Evolutionary conservation across 2,888 invertebrate genomes (phyloP).

Genomic region (Nematopogon swammerdamellus): DNA sequence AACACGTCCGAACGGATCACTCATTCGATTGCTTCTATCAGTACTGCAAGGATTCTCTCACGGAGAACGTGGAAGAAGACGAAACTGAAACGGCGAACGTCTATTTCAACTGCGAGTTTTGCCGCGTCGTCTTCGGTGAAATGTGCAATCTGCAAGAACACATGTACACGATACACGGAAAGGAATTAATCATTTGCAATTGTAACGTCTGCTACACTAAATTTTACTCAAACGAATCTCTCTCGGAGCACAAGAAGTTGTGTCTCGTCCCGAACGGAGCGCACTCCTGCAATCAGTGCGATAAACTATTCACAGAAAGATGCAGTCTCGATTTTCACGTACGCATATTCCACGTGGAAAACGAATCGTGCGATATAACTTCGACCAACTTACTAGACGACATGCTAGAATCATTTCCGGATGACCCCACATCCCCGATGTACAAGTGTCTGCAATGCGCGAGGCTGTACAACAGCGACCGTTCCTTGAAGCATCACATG

Average conservation of each 20-base stretch:
- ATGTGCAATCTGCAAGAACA: conserved; percentile 33
- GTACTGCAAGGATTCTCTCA: conserved; percentile 28
- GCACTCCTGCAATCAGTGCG: conserved; percentile 29
- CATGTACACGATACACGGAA: conserved; percentile 26
- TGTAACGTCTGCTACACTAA: conserved; percentile 40
- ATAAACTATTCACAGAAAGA: conserved; percentile 35
- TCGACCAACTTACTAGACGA: conserved; percentile 22
- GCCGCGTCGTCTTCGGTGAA: conserved; percentile 19
- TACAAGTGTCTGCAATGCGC: conserved; percentile 31
- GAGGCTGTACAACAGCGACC: conserved; percentile 30
- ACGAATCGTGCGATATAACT: conserved; percentile 27
- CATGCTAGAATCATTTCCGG: neutral
- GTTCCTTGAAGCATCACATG: conserved; percentile 35
- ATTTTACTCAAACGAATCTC: conserved; percentile 29
- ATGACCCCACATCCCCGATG: conserved; percentile 9
- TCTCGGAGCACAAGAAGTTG: conserved; percentile 24
- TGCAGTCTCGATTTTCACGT: conserved; percentile 35
- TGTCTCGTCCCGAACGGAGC: conserved; percentile 30
- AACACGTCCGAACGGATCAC: conserved; percentile 30
- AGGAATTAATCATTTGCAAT: conserved; percentile 24
- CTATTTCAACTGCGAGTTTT: conserved; percentile 29
- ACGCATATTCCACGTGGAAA: conserved; percentile 34
- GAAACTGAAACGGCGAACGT: conserved; percentile 4
- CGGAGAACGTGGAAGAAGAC: neutral
- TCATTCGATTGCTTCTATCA: conserved; percentile 31